Base-by-base conservation (phyloP, 1,140 invertebrate species). In the honey bee (Apis mellifera) region DNA sequence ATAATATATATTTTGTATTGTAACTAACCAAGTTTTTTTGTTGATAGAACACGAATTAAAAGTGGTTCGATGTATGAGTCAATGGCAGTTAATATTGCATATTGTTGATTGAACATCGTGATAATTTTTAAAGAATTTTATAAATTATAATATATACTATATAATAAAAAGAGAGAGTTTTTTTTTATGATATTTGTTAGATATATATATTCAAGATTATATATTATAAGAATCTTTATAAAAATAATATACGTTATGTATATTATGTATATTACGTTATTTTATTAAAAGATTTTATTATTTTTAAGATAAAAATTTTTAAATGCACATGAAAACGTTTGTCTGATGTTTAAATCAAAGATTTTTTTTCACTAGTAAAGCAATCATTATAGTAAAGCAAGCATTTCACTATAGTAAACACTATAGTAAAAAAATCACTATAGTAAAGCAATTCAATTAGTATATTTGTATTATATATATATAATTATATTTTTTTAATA, bases 101-200 rank as follows among this genome's bases (percentile, higher is more conserved):
- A 77, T 26, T 81, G 79, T 71, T 89, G 88, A 72, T 87, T 89
- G 26, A 86, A 66, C 87, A 89, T 88, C 32, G 71, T 87, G 77
- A 78, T 4, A 64, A 3, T 50, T 60, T 8, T 42, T 42, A 42
- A 42, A 42, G 32, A 42, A 19, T 32, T 50, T 26, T 32, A 54
- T 50, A 8, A 21, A 55, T 57, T 12, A 13, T n/a, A 50, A 23
- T 26, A 26, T 62, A 15, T 32, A n/a, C 11, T 21, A 26, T 19
- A 57, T 65, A 75, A 3, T 26, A 32, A 26, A 32, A 1, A 8
- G 11, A 1, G 8, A 42, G 57, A 66, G 5, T 32, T 8, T 52
- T 21, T 42, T 42, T 42, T 42, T 42, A 42, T 42, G 3, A 23
- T 54, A 17, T 59, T 52, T 50, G 23, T 9, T 12, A 48, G 1